Percentiles rank a stretch among this genome's conserved stretches.
Conservation (phyloP, 2,888 invertebrate genomes). For the Morpho helenor region DNA sequence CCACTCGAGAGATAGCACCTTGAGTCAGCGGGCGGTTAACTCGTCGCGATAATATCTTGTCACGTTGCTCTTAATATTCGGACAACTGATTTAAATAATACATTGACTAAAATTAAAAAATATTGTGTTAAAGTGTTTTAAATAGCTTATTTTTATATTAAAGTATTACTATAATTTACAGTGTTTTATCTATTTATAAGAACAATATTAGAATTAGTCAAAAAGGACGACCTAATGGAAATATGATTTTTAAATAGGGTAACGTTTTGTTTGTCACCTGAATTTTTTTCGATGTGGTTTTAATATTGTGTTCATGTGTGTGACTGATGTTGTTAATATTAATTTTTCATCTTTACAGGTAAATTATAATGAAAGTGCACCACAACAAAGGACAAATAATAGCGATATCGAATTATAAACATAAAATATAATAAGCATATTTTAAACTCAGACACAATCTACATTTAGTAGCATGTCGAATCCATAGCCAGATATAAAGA, state of each 20-base stretch:
- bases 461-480: constrained; percentile 35
- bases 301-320: background rate
- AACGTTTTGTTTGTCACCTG: no score
- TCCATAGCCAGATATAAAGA: constrained; percentile 28
- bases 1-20: constrained; percentile 52
- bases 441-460: constrained; percentile 11
- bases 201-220: no score
- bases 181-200: no score
- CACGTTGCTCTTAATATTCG: constrained; percentile 14
- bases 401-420: constrained; percentile 67
- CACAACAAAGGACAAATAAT: constrained; percentile 51
- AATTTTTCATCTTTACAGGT: constrained; percentile 54
- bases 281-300: no score
- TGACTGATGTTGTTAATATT: constrained; percentile 10
- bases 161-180: no score
- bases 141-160: no score
- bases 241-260: no score
- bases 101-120: background rate
- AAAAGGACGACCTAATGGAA: no score
- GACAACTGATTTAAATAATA: constrained; percentile 3
- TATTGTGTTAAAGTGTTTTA: no score
- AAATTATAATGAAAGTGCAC: constrained; percentile 63
- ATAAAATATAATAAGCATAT: constrained; percentile 43
- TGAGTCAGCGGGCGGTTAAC: constrained; percentile 45
- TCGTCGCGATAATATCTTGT: constrained; percentile 24